A percentile compares a stretch with the other conserved stretches of the same genome.
phyloP scores from a whole-genome alignment of 2,113 vertebrate species.

The Albula glossodonta region DNA sequence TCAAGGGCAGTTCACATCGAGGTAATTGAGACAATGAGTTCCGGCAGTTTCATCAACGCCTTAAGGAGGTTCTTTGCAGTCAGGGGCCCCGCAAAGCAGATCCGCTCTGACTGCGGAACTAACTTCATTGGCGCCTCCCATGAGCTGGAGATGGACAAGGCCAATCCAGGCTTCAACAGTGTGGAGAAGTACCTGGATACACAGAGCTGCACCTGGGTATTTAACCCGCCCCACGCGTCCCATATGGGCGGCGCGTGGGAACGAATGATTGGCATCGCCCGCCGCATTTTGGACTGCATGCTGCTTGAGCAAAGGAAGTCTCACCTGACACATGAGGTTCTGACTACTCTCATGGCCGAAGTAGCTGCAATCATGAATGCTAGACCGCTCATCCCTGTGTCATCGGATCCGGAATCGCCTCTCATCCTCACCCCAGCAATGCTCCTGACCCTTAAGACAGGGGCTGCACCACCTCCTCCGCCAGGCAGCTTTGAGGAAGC shows the following conservation, averaged over 20 bases:
- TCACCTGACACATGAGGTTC: background rate
- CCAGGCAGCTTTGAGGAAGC: constrained; percentile 8
- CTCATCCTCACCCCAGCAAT: constrained; percentile 19
- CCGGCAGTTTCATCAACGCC: background rate
- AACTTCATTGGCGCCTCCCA: constrained; percentile 10
- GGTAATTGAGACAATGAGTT: background rate
- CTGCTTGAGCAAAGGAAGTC: background rate
- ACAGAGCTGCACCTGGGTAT: background rate
- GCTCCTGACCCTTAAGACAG: constrained; percentile 15
- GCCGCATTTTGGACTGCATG: constrained; percentile 1
- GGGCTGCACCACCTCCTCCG: background rate
- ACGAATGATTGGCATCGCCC: background rate
- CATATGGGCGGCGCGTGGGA: constrained; percentile 4
- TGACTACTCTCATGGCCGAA: constrained; percentile 5
- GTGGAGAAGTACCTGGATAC: background rate
- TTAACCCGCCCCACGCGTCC: background rate
- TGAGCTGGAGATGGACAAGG: too few species aligned
- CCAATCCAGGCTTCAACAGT: background rate
- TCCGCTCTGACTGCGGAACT: background rate
- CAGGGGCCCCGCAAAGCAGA: background rate
- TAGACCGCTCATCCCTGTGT: background rate
- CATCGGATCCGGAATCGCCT: background rate
- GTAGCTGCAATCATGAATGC: background rate
- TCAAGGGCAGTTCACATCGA: too few species aligned
- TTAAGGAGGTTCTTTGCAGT: background rate